Evolutionary conservation across 2,113 vertebrate genomes (phyloP).

Genomic region (Rhinoptilus africanus): DNA sequence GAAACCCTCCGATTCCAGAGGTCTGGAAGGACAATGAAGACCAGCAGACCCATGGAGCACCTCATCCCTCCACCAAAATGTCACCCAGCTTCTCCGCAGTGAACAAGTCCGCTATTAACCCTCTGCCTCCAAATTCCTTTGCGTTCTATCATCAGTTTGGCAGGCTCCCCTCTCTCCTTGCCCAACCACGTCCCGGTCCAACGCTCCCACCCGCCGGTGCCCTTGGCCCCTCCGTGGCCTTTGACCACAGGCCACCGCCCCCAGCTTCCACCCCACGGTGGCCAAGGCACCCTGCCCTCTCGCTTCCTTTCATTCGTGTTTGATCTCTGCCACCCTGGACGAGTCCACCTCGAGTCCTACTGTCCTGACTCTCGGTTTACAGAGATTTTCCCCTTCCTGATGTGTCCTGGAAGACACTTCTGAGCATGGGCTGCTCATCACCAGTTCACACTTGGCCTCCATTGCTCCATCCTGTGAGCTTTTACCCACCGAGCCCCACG

Average conservation of each 20-base stretch:
- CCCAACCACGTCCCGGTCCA: not conserved
- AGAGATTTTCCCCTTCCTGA: not conserved
- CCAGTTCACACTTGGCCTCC: not conserved
- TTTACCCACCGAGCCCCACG: not conserved
- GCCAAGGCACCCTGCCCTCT: not conserved
- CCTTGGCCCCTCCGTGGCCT: not conserved
- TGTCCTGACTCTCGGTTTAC: not conserved
- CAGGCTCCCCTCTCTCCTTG: not conserved
- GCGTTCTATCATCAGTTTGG: not conserved
- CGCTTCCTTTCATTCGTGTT: not conserved
- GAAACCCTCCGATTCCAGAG: fast-evolving
- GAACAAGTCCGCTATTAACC: not conserved
- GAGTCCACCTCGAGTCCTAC: not conserved
- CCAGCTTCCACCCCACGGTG: not conserved
- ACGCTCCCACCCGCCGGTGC: fast-evolving
- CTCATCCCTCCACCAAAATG: not conserved
- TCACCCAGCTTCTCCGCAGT: not conserved
- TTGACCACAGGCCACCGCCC: fast-evolving
- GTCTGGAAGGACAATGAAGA: fast-evolving
- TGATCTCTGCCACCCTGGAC: fast-evolving
- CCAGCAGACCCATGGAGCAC: fast-evolving
- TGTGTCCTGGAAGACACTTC: not conserved
- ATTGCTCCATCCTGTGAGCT: not conserved
- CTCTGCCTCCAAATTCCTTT: not conserved
- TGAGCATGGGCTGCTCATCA: fast-evolving